Evolutionary conservation across 2,113 vertebrate genomes (phyloP).

Genomic region (Spea bombifrons): DNA sequence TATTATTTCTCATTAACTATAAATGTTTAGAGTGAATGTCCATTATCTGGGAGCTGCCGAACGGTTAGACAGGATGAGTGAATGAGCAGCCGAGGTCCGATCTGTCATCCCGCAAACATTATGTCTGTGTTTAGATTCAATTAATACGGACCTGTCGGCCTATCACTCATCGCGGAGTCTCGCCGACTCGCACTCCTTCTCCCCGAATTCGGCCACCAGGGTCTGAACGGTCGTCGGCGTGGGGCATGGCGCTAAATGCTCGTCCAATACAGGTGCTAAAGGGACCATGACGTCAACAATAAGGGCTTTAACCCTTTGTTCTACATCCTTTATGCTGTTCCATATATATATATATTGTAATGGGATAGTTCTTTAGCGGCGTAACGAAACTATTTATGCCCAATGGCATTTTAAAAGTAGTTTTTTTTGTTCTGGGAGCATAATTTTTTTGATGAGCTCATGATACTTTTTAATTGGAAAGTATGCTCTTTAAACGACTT

Average conservation of each 20-base stretch:
- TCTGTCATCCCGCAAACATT: slow-evolving; percentile 42
- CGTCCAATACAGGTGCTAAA: too few species aligned
- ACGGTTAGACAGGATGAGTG: slow-evolving; percentile 37
- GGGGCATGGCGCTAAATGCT: neutral
- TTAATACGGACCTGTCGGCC: slow-evolving; percentile 45
- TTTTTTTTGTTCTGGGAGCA: too few species aligned
- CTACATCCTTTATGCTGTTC: too few species aligned
- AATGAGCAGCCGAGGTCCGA: slow-evolving; percentile 23
- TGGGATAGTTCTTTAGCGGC: too few species aligned
- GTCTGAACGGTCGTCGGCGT: neutral
- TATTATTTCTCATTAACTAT: slow-evolving; percentile 47
- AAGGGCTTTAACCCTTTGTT: too few species aligned
- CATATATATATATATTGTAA: too few species aligned
- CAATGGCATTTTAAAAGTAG: too few species aligned
- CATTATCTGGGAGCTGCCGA: slow-evolving; percentile 38
- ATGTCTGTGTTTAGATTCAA: slow-evolving; percentile 43
- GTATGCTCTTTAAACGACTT: too few species aligned
- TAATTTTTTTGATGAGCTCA: too few species aligned
- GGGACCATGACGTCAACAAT: too few species aligned
- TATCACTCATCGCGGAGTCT: slow-evolving; percentile 20
- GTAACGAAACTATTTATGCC: too few species aligned
- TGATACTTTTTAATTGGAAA: too few species aligned
- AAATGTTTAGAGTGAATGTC: slow-evolving; percentile 45
- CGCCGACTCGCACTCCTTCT: slow-evolving; percentile 35
- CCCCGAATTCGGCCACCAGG: slow-evolving; percentile 29